phyloP scores from a whole-genome alignment of 2,888 invertebrate genomes.

The Nemotelus nigrinus region DNA sequence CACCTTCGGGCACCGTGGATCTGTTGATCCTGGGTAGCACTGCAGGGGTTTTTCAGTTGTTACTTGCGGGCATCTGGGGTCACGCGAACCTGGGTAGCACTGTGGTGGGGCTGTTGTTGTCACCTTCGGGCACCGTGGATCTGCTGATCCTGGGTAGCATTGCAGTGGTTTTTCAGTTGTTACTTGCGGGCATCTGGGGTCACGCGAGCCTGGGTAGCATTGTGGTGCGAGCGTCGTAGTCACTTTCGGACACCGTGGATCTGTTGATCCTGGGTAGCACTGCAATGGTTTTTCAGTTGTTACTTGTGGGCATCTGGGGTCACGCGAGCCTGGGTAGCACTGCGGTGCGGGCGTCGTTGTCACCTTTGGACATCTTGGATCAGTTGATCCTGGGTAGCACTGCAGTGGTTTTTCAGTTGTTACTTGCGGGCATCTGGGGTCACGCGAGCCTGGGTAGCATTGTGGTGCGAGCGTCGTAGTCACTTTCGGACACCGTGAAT shows the following conservation, averaged over 20 bases:
- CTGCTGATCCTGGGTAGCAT: constrained; percentile 64
- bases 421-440: constrained; percentile 59
- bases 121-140: constrained; percentile 59
- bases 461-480: constrained; percentile 56
- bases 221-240: constrained; percentile 43
- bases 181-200: constrained; percentile 56
- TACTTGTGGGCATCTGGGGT: constrained; percentile 58
- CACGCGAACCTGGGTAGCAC: constrained; percentile 60
- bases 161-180: constrained; percentile 54
- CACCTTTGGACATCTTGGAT: constrained; percentile 59
- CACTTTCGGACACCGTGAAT: constrained; percentile 61
- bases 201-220: constrained; percentile 54
- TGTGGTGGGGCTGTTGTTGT: constrained; percentile 50
- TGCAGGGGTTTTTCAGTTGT: neutral
- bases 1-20: constrained; percentile 59
- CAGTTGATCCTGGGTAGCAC: constrained; percentile 56
- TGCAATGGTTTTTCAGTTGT: constrained; percentile 53
- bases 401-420: constrained; percentile 50
- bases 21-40: constrained; percentile 59
- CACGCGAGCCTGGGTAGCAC: constrained; percentile 59
- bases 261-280: constrained; percentile 57
- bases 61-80: constrained; percentile 53
- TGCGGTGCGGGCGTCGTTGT: constrained; percentile 53
- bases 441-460: constrained; percentile 61
- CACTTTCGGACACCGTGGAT: constrained; percentile 53